These are phyloP conservation scores for Oligia fasciuncula DNA, from an alignment of 2,888 invertebrate species.

Conservation along the genomic window DNA sequence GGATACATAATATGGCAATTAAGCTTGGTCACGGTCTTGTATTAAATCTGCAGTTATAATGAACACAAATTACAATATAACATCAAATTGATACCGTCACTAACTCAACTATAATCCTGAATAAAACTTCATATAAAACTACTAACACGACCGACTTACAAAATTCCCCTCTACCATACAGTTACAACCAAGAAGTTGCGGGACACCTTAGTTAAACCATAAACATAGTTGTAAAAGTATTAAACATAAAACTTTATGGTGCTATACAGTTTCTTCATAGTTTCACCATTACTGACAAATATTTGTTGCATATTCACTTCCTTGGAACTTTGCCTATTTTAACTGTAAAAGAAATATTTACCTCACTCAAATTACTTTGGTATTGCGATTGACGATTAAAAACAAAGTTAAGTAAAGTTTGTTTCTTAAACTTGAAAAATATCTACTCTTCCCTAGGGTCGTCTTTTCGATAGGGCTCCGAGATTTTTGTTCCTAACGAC, in stretches of 20 bases:
- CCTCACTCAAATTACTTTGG: background rate
- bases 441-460: background rate
- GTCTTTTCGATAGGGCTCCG: background rate
- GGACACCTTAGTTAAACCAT: slow-evolving; percentile 27
- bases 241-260: slow-evolving; percentile 50
- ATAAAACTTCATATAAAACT: background rate
- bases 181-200: slow-evolving; percentile 40
- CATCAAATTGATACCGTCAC: background rate
- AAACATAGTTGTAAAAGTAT: slow-evolving; percentile 33
- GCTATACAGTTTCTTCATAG: slow-evolving; percentile 35
- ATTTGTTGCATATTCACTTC: slow-evolving; percentile 28
- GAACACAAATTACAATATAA: no score
- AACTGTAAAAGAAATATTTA: slow-evolving; percentile 22
- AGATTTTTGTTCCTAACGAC: background rate
- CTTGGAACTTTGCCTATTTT: background rate
- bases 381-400: background rate
- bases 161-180: slow-evolving; percentile 1
- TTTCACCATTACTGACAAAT: slow-evolving; percentile 50
- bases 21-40: background rate
- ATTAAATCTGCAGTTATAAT: background rate
- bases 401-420: background rate
- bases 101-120: background rate
- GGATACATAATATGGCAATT: background rate
- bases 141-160: background rate
- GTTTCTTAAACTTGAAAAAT: background rate